A percentile compares a stretch with the other conserved stretches of the same genome.
phyloP scores from a whole-genome alignment of 2,113 vertebrate species.

The Pseudopipra pipra region DNA sequence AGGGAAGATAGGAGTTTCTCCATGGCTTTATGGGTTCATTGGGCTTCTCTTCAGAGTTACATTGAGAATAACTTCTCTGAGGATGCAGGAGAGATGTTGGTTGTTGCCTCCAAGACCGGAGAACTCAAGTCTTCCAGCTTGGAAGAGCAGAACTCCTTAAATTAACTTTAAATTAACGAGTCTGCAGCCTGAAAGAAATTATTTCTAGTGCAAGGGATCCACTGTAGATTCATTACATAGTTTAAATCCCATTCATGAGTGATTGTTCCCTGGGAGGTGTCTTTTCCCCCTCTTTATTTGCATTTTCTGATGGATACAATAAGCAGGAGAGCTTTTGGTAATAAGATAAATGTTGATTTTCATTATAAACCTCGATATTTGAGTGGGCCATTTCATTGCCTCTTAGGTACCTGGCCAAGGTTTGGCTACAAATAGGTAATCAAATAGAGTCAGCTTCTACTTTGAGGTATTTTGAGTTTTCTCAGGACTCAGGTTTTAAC shows the following conservation, averaged over 20 bases:
- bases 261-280: neutral
- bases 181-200: neutral
- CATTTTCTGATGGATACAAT: neutral
- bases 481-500: constrained; percentile 43
- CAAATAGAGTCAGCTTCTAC: neutral
- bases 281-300: neutral
- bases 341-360: neutral
- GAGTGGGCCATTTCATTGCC: neutral
- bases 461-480: neutral
- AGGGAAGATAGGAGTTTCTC: neutral
- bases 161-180: neutral
- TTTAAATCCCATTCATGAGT: accelerated
- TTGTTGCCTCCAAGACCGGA: neutral
- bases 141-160: neutral
- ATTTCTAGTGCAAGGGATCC: neutral
- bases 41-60: neutral
- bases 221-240: accelerated
- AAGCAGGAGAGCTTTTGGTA: constrained; percentile 10
- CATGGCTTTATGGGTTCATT: neutral
- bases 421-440: neutral
- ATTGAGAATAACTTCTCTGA: neutral
- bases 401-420: neutral
- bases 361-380: neutral
- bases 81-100: neutral
- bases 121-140: neutral